phyloP scores from a whole-genome alignment of 2,797 vertebrate species.

The Cercopithecus mitis region DNA sequence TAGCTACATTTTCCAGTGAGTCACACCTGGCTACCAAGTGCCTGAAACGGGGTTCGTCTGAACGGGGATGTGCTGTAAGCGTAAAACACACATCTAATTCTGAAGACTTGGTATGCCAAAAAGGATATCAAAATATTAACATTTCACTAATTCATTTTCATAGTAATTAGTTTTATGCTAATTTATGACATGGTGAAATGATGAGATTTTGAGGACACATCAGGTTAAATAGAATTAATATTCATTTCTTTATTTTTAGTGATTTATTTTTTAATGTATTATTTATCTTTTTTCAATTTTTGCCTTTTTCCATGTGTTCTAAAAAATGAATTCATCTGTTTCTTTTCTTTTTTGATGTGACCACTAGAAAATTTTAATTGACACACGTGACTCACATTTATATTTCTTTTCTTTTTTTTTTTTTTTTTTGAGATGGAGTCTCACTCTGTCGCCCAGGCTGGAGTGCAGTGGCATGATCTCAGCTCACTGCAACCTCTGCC shows the following conservation, averaged over 20 bases:
- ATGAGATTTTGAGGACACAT: background rate
- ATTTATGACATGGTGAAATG: background rate
- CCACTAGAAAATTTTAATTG: background rate
- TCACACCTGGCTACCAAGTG: fast-evolving
- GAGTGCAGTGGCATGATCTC: too few relatives aligned
- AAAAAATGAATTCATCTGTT: background rate
- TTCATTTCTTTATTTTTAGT: background rate
- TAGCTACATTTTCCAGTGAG: background rate
- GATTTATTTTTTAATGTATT: too few relatives aligned
- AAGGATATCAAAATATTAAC: background rate
- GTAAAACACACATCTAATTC: background rate
- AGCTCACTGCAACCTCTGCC: too few relatives aligned
- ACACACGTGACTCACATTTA: fast-evolving
- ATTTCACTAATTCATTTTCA: background rate
- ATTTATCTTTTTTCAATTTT: too few relatives aligned
- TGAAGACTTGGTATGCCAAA: background rate
- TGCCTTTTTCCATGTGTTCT: too few relatives aligned
- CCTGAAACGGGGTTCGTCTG: background rate
- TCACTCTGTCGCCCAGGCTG: too few relatives aligned
- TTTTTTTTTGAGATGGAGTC: too few relatives aligned
- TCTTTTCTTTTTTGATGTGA: background rate
- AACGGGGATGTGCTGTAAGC: too few relatives aligned
- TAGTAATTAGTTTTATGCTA: too few relatives aligned
- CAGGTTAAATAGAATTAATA: background rate
- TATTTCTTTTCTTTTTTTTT: too few relatives aligned